Base-by-base conservation (phyloP, 2,113 vertebrate genomes). In the Morone chrysops region DNA sequence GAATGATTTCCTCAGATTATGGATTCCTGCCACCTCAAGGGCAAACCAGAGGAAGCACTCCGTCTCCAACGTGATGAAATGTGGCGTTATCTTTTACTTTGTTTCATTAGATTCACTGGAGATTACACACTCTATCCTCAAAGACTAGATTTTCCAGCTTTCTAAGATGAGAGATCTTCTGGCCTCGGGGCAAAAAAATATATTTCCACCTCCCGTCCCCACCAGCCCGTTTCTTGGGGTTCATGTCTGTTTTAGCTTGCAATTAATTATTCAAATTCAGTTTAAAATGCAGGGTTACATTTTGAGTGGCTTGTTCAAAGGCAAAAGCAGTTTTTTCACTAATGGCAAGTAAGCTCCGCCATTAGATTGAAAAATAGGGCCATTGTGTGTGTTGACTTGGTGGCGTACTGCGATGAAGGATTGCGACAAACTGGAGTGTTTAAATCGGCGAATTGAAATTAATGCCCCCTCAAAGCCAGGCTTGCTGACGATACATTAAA, bases 381-480 rank as follows among this genome's bases (percentile, higher is more conserved):
- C 89, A 92, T 94, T 95, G 94, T 94, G 92, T 81, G 89, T 91
- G 93, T 94, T 95, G 95, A 95, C 95, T 95, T 90, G 91, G 93
- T 92, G 90, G 94, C 83, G 79, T 82, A 92, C 86, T 91, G 90
- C 84, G 91, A 96, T 98, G 97, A 99, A 94, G 95, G 97, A 98
- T 97, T 95, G 95, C 96, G 95, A 95, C 96, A 97, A 96, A 94
- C 96, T 96, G 95, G 97, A 96, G 96, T 97, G 96, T 97, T 98
- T 97, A 98, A 94, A 97, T 97, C 95, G 95, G 94, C 94, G 96
- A 97, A 98, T 98, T 97, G 96, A 99, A 99, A 99, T 97, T 96
- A 98, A 97, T 98, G 97, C 96, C 96, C 96, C 96, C 96, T 97
- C 96, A 95, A 95, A 96, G 96, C 95, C 89, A 89, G 93, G 95